These are phyloP conservation scores for Chrysocyon brachyurus DNA, from an alignment of 2,797 vertebrate genomes.

Conservation along the genomic window DNA sequence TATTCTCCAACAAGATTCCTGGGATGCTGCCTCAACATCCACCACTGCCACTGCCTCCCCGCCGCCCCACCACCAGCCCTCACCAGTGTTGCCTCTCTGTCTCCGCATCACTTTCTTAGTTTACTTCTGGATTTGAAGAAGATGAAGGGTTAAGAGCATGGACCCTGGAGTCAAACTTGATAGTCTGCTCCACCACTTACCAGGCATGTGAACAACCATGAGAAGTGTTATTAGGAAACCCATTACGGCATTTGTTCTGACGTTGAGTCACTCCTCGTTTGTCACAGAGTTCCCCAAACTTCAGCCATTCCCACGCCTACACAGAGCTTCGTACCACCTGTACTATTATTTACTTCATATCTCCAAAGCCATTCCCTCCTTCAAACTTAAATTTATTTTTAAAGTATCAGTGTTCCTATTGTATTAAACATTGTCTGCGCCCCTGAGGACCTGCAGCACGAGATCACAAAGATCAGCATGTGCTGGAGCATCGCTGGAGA, in stretches of 20 bases:
- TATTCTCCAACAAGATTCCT: background rate
- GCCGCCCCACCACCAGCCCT: no score
- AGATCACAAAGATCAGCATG: background rate
- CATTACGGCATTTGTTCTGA: background rate
- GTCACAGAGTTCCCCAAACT: background rate
- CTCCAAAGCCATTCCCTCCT: conserved; percentile 2
- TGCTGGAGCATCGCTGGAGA: background rate
- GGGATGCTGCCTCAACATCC: background rate
- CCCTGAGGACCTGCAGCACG: background rate
- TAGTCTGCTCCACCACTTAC: background rate
- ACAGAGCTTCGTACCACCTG: background rate
- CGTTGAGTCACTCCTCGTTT: background rate
- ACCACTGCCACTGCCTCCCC: background rate
- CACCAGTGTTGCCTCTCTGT: background rate
- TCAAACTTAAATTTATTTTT: conserved; percentile 27
- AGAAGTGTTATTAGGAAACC: background rate
- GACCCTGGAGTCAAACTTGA: background rate
- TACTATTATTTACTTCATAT: background rate
- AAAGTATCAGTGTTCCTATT: background rate
- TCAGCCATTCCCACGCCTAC: background rate
- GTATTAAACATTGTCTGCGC: background rate
- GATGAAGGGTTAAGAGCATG: background rate
- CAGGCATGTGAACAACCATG: background rate
- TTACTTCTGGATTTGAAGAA: background rate
- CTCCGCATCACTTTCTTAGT: background rate